A percentile compares a stretch with the other conserved stretches of the same genome.
phyloP scores from a whole-genome alignment of 2,888 invertebrate genomes.

The Erpobdella octoculata region DNA sequence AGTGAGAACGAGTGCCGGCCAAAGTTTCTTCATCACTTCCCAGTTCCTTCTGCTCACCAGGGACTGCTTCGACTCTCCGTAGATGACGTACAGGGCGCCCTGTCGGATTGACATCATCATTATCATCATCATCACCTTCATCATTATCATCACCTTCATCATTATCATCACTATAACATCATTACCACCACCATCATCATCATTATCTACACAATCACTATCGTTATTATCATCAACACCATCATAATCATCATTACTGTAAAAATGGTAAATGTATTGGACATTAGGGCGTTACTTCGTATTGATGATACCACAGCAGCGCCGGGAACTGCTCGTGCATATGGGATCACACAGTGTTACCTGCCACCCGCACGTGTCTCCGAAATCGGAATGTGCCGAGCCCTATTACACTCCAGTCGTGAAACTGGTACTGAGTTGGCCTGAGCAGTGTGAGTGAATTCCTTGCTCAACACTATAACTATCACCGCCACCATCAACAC shows the following conservation, averaged over 20 bases:
- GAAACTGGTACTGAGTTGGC: too few relatives aligned
- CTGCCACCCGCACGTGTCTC: too few relatives aligned
- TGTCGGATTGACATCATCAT: too few relatives aligned
- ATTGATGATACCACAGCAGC: too few relatives aligned
- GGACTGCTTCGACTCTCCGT: slow-evolving; percentile 61
- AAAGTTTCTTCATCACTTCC: slow-evolving; percentile 61
- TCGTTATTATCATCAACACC: not conserved
- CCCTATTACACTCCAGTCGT: too few relatives aligned
- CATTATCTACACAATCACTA: not conserved
- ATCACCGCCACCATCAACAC: not conserved
- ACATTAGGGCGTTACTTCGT: too few relatives aligned
- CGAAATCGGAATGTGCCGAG: too few relatives aligned
- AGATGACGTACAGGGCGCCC: slow-evolving; percentile 70
- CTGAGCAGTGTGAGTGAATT: too few relatives aligned
- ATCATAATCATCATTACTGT: not conserved
- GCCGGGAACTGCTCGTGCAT: too few relatives aligned
- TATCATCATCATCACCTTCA: not conserved
- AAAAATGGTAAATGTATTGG: not conserved
- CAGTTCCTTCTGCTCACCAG: slow-evolving; percentile 69
- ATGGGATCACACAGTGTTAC: too few relatives aligned
- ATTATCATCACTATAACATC: not conserved
- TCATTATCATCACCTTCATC: not conserved
- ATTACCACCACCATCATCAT: not conserved
- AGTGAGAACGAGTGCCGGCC: slow-evolving; percentile 71
- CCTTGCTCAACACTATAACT: too few relatives aligned